These are phyloP conservation scores for Cylas formicarius DNA, from an alignment of 1,140 invertebrate species.

Conservation along the genomic window DNA sequence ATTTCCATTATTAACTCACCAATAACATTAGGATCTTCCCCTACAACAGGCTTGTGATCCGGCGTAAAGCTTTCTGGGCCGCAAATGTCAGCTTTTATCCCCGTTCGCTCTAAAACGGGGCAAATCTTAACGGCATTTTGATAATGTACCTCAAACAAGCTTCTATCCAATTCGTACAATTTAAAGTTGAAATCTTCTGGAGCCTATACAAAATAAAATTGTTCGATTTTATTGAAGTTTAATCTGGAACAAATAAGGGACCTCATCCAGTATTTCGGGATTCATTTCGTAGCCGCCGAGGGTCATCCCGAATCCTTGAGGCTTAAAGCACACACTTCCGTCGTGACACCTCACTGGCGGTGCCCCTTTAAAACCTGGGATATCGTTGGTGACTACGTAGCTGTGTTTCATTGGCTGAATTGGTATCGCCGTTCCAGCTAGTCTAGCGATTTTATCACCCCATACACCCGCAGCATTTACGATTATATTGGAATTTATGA, in stretches of 20 bases:
- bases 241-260: conserved; percentile 32
- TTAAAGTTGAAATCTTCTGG: conserved; percentile 69
- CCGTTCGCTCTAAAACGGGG: conserved; percentile 61
- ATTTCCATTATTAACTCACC: no score
- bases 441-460: conserved; percentile 63
- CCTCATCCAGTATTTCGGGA: conserved; percentile 68
- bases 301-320: conserved; percentile 71
- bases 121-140: conserved; percentile 63
- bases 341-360: conserved; percentile 83
- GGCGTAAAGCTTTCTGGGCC: conserved; percentile 85
- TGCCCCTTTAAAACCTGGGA: conserved; percentile 60
- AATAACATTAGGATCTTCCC: conserved; percentile 51
- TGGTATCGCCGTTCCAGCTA: conserved; percentile 64
- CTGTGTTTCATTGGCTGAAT: conserved; percentile 79
- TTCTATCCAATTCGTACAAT: conserved; percentile 80
- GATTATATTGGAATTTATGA: conserved; percentile 64
- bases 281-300: conserved; percentile 82
- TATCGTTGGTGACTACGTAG: conserved; percentile 73
- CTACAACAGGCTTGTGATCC: conserved; percentile 79
- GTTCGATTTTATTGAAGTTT: not conserved
- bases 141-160: conserved; percentile 68
- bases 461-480: conserved; percentile 74
- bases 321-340: conserved; percentile 69
- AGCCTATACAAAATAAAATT: no score
- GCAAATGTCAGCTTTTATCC: conserved; percentile 77